Percentiles rank a stretch among this genome's conserved stretches.
Evolutionary conservation across 2,797 vertebrate genomes (phyloP).

Genomic region (Molossus alvarezi): DNA sequence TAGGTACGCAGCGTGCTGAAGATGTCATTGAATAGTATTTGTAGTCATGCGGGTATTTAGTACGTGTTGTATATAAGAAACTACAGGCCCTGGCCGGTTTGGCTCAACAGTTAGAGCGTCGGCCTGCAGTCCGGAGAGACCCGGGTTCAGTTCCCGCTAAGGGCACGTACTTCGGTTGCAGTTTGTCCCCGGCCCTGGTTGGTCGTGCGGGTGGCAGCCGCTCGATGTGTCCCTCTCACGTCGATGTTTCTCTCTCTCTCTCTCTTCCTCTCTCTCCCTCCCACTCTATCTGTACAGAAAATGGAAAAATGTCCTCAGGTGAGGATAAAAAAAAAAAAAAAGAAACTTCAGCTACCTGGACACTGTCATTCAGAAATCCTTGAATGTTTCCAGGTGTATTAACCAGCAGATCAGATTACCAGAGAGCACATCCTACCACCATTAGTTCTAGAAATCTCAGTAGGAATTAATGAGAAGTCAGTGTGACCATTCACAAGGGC

Average conservation of each 20-base stretch:
- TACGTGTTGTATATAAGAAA: slow-evolving; percentile 8
- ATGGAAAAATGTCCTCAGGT: no score
- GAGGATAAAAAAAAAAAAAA: neutral
- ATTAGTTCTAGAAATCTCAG: neutral
- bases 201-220: no score
- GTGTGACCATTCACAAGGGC: neutral
- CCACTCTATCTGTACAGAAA: no score
- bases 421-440: neutral
- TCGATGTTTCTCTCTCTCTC: no score
- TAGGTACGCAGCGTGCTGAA: neutral
- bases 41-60: neutral
- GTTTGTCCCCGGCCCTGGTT: no score
- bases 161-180: no score
- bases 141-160: no score
- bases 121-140: no score
- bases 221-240: no score
- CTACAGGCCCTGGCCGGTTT: neutral
- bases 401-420: neutral
- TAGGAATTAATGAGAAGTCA: neutral
- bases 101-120: no score
- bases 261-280: no score
- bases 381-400: neutral
- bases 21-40: neutral
- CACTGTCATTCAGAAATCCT: slow-evolving; percentile 37
- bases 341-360: slow-evolving; percentile 45